Base-by-base conservation (phyloP, 1,140 invertebrate genomes). In the Gryllus bimaculatus region DNA sequence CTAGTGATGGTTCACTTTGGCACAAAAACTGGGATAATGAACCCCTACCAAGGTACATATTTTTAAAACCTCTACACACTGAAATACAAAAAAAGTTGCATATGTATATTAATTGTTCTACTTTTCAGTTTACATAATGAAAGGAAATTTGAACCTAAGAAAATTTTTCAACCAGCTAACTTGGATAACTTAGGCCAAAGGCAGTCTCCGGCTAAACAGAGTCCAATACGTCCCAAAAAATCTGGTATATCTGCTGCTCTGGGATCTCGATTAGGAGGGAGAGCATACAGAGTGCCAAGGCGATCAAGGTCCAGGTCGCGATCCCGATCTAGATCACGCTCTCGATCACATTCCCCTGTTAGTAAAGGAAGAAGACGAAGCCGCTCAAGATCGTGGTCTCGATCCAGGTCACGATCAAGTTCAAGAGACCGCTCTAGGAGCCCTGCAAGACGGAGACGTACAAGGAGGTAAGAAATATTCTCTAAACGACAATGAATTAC, bases 11-110 rank as follows among this genome's bases (percentile, higher is more conserved):
- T 79, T 93, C 93, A 80, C 88, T 97, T 20, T 94, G 92, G 90
- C 91, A 93, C 0, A 95, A 95, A 83, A 94, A 98, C 87, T 99
- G 97, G 97, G 91, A 93, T 81, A 91, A 91, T 81, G 96, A 98
- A 85, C 94, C 96, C 26, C 88, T 98, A 80, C 96, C 96, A 73
- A 83, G 79, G 79, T 79, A 4, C 5, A 12, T 48, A 78, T 77
- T 77, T 48, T 39, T 39, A 39, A 39, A 39, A 39, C 26, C 5
- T 39, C 26, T 39, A 39, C 26, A 39, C 26, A 39, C 54, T 66
- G 54, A 18, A 66, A 66, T 66, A 13, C n/a, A n/a, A 13, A 18
- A 66, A 66, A 66, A 66, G 10, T 66, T 75, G 1, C 26, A 75
- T 75, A 47, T 12, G n/a, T 39, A 39, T 47, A 39, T 75, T 39